A percentile compares a stretch with the other conserved stretches of the same genome.
Evolutionary conservation across 2,113 vertebrate genomes (phyloP).

Genomic region (Crotalus viridis): DNA sequence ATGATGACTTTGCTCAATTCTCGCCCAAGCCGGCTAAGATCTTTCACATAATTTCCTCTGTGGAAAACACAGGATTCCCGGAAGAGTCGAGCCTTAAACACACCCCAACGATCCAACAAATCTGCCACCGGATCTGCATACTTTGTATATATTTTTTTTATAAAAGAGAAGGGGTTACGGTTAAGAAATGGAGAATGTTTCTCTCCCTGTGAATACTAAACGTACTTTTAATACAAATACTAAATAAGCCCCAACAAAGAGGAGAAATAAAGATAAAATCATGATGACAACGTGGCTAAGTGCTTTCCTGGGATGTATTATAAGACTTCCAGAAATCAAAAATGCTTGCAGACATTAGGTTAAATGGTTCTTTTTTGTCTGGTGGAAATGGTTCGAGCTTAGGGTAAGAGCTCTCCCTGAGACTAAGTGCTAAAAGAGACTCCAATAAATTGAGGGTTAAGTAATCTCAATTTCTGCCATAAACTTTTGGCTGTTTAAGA

Average conservation of each 20-base stretch:
- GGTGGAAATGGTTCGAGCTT: neutral
- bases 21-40: conserved; percentile 92
- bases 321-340: neutral
- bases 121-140: conserved; percentile 97
- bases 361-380: neutral
- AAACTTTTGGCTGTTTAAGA: neutral
- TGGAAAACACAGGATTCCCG: conserved; percentile 98
- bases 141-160: conserved; percentile 58
- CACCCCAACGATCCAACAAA: conserved; percentile 93
- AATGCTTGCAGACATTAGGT: neutral
- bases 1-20: conserved; percentile 96
- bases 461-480: neutral
- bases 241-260: neutral
- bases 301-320: too few relatives aligned
- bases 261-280: neutral
- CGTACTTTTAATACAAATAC: neutral
- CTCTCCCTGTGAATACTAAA: neutral
- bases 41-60: conserved; percentile 96
- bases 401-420: too few relatives aligned
- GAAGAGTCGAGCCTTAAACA: conserved; percentile 93
- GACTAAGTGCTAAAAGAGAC: neutral
- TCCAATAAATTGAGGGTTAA: neutral
- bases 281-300: neutral
- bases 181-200: neutral
- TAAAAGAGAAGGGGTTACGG: neutral